Conservation (phyloP, 2,797 vertebrate species). For the Crocodylus rhombifer region DNA sequence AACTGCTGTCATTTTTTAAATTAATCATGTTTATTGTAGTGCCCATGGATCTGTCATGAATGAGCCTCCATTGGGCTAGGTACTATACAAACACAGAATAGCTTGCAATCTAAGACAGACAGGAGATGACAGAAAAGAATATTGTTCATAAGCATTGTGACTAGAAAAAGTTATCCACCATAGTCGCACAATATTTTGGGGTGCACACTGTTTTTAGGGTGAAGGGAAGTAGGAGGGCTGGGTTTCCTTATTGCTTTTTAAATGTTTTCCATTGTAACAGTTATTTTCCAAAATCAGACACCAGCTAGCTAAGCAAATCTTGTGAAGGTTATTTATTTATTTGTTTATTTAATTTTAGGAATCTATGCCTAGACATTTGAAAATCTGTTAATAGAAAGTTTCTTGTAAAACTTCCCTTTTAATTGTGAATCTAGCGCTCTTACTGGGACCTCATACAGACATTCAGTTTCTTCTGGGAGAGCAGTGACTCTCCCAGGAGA, state of each 20-base stretch:
- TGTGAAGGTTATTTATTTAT: not conserved
- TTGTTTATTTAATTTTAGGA: not conserved
- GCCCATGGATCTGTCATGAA: not conserved
- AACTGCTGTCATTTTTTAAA: not conserved
- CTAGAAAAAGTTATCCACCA: not conserved
- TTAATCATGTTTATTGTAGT: not conserved
- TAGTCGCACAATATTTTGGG: too few species aligned
- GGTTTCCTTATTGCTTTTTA: too few species aligned
- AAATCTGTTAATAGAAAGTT: not conserved
- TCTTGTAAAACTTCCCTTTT: not conserved
- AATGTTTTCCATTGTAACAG: not conserved
- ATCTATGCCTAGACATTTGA: not conserved
- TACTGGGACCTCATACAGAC: too few species aligned
- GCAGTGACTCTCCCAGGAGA: too few species aligned
- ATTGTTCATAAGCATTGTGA: accelerated
- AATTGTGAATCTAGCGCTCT: not conserved
- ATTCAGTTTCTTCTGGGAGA: too few species aligned
- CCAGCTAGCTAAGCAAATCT: not conserved
- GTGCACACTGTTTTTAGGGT: too few species aligned
- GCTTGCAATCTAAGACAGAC: not conserved
- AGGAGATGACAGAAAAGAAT: not conserved
- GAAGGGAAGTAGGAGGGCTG: too few species aligned
- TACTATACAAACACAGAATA: not conserved
- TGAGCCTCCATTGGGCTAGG: accelerated
- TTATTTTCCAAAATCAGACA: not conserved